These are phyloP conservation scores for Tricholauxania praeusta DNA, from an alignment of 2,888 invertebrate genomes.

Conservation along the genomic window DNA sequence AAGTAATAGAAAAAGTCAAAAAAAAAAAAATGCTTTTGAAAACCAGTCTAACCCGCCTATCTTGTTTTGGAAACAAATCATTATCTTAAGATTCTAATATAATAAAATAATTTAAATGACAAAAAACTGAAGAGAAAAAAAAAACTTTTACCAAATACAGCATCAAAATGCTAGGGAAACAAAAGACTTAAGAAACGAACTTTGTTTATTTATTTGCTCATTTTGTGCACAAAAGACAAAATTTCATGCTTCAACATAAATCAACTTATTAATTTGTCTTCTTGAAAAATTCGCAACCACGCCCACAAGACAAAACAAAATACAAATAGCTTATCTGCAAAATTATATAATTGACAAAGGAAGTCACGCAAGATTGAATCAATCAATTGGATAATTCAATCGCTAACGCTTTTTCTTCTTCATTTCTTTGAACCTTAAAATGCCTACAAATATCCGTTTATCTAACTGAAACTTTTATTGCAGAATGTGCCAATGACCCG, in stretches of 20 bases:
- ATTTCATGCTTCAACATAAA: too few relatives aligned
- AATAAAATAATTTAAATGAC: too few relatives aligned
- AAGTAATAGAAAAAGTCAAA: too few relatives aligned
- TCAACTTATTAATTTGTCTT: too few relatives aligned
- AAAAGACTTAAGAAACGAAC: slow-evolving; percentile 59
- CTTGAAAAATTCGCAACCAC: not conserved
- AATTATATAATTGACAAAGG: not conserved
- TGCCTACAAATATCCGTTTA: not conserved
- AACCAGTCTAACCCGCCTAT: too few relatives aligned
- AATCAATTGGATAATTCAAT: not conserved
- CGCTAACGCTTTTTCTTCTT: not conserved
- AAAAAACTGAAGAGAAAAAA: too few relatives aligned
- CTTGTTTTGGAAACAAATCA: too few relatives aligned
- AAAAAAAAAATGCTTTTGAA: too few relatives aligned
- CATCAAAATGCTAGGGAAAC: slow-evolving; percentile 40
- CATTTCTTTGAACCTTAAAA: not conserved
- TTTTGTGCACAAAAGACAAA: not conserved
- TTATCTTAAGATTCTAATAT: too few relatives aligned
- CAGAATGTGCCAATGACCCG: slow-evolving; percentile 33
- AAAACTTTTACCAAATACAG: too few relatives aligned
- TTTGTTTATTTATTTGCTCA: slow-evolving; percentile 39
- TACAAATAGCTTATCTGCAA: not conserved
- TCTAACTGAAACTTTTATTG: not conserved
- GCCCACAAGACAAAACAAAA: too few relatives aligned
- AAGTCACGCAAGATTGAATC: slow-evolving; percentile 8